Base-by-base conservation (phyloP, 2,113 vertebrate species). In the Suncus etruscus region DNA sequence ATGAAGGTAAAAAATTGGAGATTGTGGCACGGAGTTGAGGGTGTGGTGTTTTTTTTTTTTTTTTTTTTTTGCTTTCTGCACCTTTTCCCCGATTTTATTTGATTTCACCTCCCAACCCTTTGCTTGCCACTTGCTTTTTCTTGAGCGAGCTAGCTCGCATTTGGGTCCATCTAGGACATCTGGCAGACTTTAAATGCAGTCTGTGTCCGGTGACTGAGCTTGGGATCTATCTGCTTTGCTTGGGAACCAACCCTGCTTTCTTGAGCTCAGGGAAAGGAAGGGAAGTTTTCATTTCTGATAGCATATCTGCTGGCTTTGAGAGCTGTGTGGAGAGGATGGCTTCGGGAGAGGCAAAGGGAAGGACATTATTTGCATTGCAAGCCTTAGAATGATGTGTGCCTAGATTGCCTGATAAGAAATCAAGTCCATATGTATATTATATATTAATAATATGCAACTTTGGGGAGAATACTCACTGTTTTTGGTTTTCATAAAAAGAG, bases 1-100 rank as follows among this genome's bases (percentile, higher is more conserved):
- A 98, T 98, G 98, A 98, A 98, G 98, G 98, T 98, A 98, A 98
- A 98, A 78, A 69, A 45, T 6, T 90, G 93, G 92, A 12, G 51
- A 11, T 88, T 84, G 68, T 78, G 54, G 54, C 78, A 70, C 86
- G 32, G 92, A 93, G 91, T 95, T 89, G 94, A 94, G 96, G 96
- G 95, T 93, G 95, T 95, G 95, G 96, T 92, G 95, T 76, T 87
- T 69, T 70, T 89, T 84, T 66, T 66, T 66, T 58, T 58, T 58
- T 58, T 20, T 20, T 58, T 20, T 20, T 20, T 20, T 58, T 20
- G 11, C 54, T 3, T 58, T 58, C 85, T 83, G 12, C 51, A 14
- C 51, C 31, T 32, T 83, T 82, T 92, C 88, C 32, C 1, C 8
- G 32, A 31, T 85, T 69, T 86, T 86, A 14, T 45, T 47, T 16